Base-by-base conservation (phyloP, 2,797 vertebrate species). In the Pseudocheirus occidentalis region DNA sequence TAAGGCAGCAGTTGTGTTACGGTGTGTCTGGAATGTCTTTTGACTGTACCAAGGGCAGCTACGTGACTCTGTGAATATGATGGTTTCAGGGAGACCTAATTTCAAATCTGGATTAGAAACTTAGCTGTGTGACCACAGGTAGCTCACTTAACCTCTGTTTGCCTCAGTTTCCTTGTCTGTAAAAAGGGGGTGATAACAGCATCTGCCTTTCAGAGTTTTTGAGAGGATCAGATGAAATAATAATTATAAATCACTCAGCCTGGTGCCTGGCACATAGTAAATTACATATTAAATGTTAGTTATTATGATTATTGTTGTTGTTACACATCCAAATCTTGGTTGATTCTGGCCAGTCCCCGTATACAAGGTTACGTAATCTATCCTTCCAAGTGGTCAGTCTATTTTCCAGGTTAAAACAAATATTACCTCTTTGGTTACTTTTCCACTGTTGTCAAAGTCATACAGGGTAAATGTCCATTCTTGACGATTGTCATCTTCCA, bases 381-480 rank as follows among this genome's bases (percentile, higher is more conserved):
- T 87, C 55, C 24, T 92, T 27, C 46, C 29, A 87, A 21, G 0
- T 0, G 11, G 5, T 0, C 27, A 0, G 10, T 21, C 0, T 28
- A 28, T 87, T 87, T 87, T 27, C 73, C 40, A 16, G 0, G 0
- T n/a, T 10, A 29, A 56, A 18, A n/a, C 28, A 28, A n/a, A 3
- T 2, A 0, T 93, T 94, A 99, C 99, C 99, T 99, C 99, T 97
- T 99, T 99, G 92, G 99, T 99, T 95, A 99, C 99, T 98, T 98
- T 99, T 66, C 99, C 99, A 11, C 99, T 99, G 98, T 99, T 99
- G 98, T 99, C 99, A 92, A 99, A 99, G 98, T 99, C 99, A 3
- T 99, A 99, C 52, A 99, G 99, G 0, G 99, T 99, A 98, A 99
- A 99, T 91, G 99, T 99, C 99, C 99, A 99, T 97, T 99, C 99